phyloP scores from a whole-genome alignment of 2,113 vertebrate genomes.

The Ptilorrhoa leucosticta region DNA sequence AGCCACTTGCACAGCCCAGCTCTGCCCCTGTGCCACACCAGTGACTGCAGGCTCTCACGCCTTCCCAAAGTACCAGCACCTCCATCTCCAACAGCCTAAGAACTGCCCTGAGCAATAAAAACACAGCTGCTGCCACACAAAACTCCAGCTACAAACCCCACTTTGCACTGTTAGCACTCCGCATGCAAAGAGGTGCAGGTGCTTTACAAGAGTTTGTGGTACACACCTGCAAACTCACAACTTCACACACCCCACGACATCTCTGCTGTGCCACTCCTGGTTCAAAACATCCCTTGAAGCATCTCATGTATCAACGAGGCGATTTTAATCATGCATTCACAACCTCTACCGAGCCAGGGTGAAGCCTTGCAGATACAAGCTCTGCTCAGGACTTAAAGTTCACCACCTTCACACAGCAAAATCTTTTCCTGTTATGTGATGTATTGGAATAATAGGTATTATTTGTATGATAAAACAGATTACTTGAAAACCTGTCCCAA shows the following conservation, averaged over 20 bases:
- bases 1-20: neutral
- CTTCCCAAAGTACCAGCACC: neutral
- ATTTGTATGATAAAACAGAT: neutral
- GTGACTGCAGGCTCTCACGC: neutral
- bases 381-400: neutral
- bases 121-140: neutral
- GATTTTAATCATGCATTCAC: neutral
- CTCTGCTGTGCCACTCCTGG: neutral
- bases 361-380: conserved; percentile 15
- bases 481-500: neutral
- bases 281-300: neutral
- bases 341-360: neutral
- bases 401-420: neutral
- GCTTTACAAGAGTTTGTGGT: neutral
- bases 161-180: neutral
- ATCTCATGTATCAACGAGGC: neutral
- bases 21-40: neutral
- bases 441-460: conserved; percentile 7
- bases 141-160: neutral
- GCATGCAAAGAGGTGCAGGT: neutral
- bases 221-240: neutral
- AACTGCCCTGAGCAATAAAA: neutral
- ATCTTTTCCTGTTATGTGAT: neutral
- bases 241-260: accelerated
- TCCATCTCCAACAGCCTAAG: neutral